A percentile compares a stretch with the other conserved stretches of the same genome.
Conservation (phyloP, 1,140 invertebrate genomes). For the Littorina saxatilis region DNA sequence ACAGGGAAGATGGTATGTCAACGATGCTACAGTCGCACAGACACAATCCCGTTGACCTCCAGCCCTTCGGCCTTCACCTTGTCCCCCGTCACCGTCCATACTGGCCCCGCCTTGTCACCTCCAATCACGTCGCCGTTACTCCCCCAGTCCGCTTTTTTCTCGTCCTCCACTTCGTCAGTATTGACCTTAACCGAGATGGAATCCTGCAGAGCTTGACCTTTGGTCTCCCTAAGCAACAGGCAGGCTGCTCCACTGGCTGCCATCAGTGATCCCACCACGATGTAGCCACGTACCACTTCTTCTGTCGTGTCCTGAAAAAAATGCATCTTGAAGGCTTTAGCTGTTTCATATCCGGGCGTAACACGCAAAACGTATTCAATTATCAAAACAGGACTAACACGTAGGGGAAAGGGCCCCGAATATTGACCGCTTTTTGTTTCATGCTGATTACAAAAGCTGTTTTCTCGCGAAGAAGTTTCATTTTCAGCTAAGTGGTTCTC, state of each 20-base stretch:
- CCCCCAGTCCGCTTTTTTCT: neutral
- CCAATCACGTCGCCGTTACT: too few species aligned
- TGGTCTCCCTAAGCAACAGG: slow-evolving; percentile 16
- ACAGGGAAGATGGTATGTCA: neutral
- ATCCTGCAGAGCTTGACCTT: slow-evolving; percentile 20
- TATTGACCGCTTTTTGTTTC: too few species aligned
- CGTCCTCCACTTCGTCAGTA: neutral
- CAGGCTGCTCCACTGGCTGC: neutral
- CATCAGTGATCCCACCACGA: neutral
- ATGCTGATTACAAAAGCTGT: too few species aligned
- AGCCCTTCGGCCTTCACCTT: neutral
- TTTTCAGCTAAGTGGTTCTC: too few species aligned
- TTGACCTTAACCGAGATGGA: too few species aligned
- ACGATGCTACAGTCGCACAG: neutral
- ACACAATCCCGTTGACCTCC: neutral
- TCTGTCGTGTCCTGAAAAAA: neutral
- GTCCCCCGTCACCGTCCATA: neutral
- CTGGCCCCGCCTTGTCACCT: neutral
- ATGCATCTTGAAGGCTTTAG: neutral
- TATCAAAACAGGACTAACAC: too few species aligned
- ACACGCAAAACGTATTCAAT: too few species aligned
- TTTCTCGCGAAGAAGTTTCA: too few species aligned
- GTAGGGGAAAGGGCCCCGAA: too few species aligned
- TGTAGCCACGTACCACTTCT: slow-evolving; percentile 3
- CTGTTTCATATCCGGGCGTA: too few species aligned